Evolutionary conservation across 1,140 invertebrate genomes (phyloP).

Genomic region (Diprion similis): DNA sequence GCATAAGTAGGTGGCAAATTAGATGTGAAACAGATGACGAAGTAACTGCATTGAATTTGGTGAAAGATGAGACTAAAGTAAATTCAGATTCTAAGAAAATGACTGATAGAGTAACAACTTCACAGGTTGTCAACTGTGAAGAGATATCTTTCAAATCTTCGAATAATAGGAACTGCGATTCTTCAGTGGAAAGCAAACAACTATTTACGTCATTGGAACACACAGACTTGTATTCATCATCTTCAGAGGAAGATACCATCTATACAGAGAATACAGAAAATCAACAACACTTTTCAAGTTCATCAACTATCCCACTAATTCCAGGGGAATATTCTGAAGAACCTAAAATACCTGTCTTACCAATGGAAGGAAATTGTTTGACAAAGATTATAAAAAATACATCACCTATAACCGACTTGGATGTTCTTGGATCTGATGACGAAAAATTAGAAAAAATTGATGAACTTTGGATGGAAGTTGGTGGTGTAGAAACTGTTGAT

Average conservation of each 20-base stretch:
- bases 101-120: not conserved
- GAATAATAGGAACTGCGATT: not conserved
- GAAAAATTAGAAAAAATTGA: conserved; percentile 39
- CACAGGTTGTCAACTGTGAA: not conserved
- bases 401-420: conserved; percentile 39
- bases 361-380: conserved; percentile 44
- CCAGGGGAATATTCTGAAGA: conserved; percentile 37
- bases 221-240: not conserved
- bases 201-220: not conserved
- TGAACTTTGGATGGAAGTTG: conserved; percentile 42
- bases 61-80: not conserved
- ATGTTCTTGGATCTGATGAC: conserved; percentile 38
- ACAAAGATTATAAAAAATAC: conserved; percentile 45
- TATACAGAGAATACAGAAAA: not conserved
- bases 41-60: not conserved
- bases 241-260: not conserved
- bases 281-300: conserved; percentile 28
- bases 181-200: not conserved
- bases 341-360: conserved; percentile 34
- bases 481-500: conserved; percentile 24
- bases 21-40: not conserved
- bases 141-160: too few species aligned
- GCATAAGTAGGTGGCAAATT: not conserved
- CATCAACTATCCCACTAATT: conserved; percentile 35
- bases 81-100: not conserved